Conservation (phyloP, 1,140 invertebrate species). For the Calephelis nemesis region DNA sequence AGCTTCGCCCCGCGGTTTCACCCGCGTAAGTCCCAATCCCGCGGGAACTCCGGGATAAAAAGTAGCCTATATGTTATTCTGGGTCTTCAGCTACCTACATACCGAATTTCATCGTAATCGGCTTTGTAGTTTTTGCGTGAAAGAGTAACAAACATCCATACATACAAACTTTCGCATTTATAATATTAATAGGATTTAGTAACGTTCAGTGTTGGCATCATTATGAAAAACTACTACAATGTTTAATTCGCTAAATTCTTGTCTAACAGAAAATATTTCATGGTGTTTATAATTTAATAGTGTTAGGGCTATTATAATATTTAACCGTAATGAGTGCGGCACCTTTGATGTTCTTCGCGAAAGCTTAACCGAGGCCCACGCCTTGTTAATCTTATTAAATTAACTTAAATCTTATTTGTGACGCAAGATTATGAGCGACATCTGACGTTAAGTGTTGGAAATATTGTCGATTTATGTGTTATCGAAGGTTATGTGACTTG, state of each 20-base stretch:
- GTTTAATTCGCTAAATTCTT: constrained; percentile 3
- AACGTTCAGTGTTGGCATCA: constrained; percentile 1
- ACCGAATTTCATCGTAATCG: too few species aligned
- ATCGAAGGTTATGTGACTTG: too few species aligned
- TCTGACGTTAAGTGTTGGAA: background rate
- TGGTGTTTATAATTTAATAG: constrained; percentile 6
- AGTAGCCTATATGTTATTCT: too few species aligned
- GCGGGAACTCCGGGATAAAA: too few species aligned
- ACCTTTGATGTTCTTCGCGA: constrained; percentile 22
- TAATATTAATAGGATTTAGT: too few species aligned
- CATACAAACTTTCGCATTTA: too few species aligned
- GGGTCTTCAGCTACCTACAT: too few species aligned
- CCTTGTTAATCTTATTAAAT: constrained; percentile 25
- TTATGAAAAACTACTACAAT: too few species aligned
- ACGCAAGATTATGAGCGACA: constrained; percentile 19
- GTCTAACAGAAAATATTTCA: constrained; percentile 3
- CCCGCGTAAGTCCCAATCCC: too few species aligned
- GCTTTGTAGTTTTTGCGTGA: too few species aligned
- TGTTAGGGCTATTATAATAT: constrained; percentile 17
- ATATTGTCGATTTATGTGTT: background rate
- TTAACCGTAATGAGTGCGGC: constrained; percentile 23
- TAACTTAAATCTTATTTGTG: constrained; percentile 24
- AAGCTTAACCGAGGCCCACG: constrained; percentile 17
- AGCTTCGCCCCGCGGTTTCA: too few species aligned
- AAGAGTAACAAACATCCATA: too few species aligned